Conservation (phyloP, 2,113 vertebrate species). For the Emydocephalus ijimae region DNA sequence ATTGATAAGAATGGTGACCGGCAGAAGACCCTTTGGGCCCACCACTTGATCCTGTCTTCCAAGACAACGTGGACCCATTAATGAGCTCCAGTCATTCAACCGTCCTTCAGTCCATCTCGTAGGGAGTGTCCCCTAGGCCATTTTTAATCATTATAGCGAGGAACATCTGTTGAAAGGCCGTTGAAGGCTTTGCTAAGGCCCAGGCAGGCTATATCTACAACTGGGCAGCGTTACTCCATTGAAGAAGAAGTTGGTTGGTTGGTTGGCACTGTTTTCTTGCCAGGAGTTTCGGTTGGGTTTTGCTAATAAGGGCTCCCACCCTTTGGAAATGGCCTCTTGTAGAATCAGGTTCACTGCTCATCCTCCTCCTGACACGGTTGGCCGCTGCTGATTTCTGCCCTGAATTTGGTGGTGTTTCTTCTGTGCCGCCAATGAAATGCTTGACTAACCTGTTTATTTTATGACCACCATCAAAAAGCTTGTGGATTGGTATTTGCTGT, state of each 20-base stretch:
- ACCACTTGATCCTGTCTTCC: neutral
- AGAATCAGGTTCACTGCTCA: neutral
- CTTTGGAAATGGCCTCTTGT: neutral
- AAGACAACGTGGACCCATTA: neutral
- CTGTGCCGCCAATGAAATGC: conserved; percentile 8
- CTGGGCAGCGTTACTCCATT: neutral
- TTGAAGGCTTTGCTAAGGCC: neutral
- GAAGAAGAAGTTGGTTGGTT: neutral
- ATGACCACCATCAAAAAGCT: conserved; percentile 26
- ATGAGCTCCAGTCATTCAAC: neutral
- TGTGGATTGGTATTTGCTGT: conserved; percentile 21
- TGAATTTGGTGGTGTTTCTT: neutral
- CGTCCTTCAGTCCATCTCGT: neutral
- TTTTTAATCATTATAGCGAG: neutral
- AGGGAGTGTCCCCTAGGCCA: neutral
- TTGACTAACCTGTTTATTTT: conserved; percentile 38
- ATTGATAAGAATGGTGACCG: neutral
- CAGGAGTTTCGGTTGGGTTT: neutral
- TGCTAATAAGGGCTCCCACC: neutral
- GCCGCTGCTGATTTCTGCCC: neutral
- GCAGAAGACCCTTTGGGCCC: neutral
- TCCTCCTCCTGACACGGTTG: neutral
- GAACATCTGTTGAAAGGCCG: neutral
- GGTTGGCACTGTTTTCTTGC: neutral
- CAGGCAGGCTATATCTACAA: neutral